Conservation (phyloP, 1,140 invertebrate species). For the Ylistrum balloti region DNA sequence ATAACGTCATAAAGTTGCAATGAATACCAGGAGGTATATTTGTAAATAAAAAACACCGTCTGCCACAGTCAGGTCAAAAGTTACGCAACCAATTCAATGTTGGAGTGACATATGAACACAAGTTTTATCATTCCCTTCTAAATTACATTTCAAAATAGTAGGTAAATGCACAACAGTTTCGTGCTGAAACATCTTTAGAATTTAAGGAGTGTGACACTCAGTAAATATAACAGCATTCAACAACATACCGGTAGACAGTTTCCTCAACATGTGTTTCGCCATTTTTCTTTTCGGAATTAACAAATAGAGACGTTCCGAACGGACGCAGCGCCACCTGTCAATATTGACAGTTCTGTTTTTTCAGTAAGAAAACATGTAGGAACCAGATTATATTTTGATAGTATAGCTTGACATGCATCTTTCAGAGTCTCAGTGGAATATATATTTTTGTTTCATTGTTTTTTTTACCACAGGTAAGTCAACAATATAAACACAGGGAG, state of each 20-base stretch:
- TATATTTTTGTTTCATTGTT: background rate
- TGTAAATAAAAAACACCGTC: background rate
- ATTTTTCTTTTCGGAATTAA: background rate
- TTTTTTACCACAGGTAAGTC: background rate
- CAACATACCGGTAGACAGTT: background rate
- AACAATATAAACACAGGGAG: background rate
- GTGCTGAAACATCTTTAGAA: background rate
- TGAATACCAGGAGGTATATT: background rate
- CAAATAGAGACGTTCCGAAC: background rate
- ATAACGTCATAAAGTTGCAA: background rate
- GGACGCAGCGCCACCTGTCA: background rate
- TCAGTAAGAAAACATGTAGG: background rate
- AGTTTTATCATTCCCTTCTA: background rate
- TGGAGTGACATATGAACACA: background rate
- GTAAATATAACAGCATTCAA: background rate
- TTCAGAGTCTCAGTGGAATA: background rate
- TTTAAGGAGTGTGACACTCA: background rate
- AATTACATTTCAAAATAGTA: background rate
- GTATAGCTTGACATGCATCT: background rate
- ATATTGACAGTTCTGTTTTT: background rate
- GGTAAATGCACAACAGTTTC: background rate
- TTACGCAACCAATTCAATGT: background rate
- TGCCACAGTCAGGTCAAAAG: background rate
- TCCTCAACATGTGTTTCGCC: conserved; percentile 13
- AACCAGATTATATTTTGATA: background rate